Conservation (phyloP, 2,888 invertebrate genomes). For the Nomada goodeniana region DNA sequence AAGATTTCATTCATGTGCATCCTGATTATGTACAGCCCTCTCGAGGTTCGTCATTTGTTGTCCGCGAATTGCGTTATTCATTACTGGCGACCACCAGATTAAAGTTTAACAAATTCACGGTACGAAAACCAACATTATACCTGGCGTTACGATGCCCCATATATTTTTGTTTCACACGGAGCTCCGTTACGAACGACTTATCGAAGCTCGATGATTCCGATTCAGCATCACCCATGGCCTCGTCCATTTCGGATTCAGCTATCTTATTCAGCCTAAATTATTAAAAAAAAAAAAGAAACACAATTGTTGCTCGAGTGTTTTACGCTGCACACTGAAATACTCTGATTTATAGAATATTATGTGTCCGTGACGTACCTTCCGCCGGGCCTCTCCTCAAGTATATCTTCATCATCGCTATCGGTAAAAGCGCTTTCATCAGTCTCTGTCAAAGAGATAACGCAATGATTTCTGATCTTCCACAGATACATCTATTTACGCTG, state of each 20-base stretch:
- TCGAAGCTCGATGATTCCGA: conserved; percentile 75
- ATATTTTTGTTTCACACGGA: conserved; percentile 88
- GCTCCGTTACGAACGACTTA: conserved; percentile 80
- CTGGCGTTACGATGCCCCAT: conserved; percentile 92
- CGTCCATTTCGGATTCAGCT: conserved; percentile 81
- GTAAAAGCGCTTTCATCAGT: conserved; percentile 80
- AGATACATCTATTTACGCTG: conserved; percentile 14
- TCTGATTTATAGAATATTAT: not conserved
- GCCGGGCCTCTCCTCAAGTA: conserved; percentile 44
- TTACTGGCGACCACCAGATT: conserved; percentile 21
- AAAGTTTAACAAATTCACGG: conserved; percentile 10
- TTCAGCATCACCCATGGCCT: conserved; percentile 77
- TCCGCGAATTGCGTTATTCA: conserved; percentile 36
- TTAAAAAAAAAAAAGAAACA: not conserved
- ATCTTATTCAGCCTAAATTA: conserved; percentile 77
- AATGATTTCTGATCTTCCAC: conserved; percentile 25
- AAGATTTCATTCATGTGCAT: conserved; percentile 30
- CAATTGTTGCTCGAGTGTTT: not conserved
- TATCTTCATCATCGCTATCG: conserved; percentile 83
- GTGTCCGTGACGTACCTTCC: conserved; percentile 58
- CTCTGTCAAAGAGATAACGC: conserved; percentile 65
- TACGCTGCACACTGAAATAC: not conserved
- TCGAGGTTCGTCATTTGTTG: conserved; percentile 13
- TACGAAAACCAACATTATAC: conserved; percentile 78
- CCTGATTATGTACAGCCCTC: conserved; percentile 19